Evolutionary conservation across 2,797 vertebrate species (phyloP).

Genomic region (Cygnus olor): DNA sequence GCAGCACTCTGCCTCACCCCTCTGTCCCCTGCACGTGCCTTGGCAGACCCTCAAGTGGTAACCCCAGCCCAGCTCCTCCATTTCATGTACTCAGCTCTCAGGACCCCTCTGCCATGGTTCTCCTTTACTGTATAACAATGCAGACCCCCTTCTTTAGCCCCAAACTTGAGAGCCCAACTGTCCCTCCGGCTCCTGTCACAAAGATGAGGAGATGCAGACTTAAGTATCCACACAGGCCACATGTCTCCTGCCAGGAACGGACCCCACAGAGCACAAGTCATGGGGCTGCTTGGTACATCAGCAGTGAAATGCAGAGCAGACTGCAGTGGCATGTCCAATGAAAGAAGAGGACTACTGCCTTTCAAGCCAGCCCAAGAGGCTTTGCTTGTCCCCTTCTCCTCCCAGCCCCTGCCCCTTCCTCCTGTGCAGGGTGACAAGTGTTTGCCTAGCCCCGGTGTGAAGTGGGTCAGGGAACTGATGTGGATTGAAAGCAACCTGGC

Average conservation of each 20-base stretch:
- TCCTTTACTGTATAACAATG: neutral
- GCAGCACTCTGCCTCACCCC: neutral
- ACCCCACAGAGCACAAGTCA: neutral
- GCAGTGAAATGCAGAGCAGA: neutral
- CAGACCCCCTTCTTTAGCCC: neutral
- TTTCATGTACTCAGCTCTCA: neutral
- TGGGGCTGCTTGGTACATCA: neutral
- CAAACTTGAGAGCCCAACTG: neutral
- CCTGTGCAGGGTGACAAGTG: neutral
- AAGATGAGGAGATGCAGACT: neutral
- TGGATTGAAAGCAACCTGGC: neutral
- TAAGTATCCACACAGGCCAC: neutral
- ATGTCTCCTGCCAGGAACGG: neutral
- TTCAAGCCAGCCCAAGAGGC: neutral
- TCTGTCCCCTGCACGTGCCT: neutral
- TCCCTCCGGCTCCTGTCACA: neutral
- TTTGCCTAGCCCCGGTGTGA: neutral
- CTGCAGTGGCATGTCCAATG: neutral
- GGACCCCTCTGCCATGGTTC: neutral
- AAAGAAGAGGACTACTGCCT: neutral
- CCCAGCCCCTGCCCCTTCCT: neutral
- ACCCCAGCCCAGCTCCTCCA: neutral
- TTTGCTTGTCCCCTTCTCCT: neutral
- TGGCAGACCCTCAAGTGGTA: neutral
- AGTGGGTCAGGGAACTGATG: neutral